Evolutionary conservation across 2,797 vertebrate species (phyloP), one percentile per base, ranked within the genome.

Genomic region (Melanotaenia nigrans): DNA sequence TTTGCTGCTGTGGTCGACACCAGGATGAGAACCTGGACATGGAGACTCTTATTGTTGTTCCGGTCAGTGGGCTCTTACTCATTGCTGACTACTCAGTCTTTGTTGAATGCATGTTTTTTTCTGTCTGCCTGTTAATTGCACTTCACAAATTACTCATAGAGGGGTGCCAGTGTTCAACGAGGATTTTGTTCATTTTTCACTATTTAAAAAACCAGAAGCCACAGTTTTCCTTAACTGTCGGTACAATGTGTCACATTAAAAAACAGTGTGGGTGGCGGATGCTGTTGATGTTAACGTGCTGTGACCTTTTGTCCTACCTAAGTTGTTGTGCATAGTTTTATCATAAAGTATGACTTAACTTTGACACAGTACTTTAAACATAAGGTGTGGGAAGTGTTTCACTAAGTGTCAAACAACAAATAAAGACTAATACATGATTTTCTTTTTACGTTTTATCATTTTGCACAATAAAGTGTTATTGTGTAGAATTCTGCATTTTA

Each of bases 1-100:
- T 73, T 42, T 68, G 82, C 11, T 71, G 25, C 62, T 81, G 68
- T 77, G 55, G 65, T 38, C 49, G 5, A 18, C 56, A 61, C 11
- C 78, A 68, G 58, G 73, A 73, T 22, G 47, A 87, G 6, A 78
- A 70, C 63, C 64, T 87, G 84, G 83, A 91, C 49, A 68, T 61
- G 57, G 86, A 93, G 74, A 77, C 84, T 70, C 68, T 94, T 2
- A 75, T 89, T 73, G 83, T 92, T 2, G 7, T 90, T 33, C 92
- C 87, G 90, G 92, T 94, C 84, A 88, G 92, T 93, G 62, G 53
- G 56, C 60, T 71, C 33, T 62, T 54, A 22, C 49, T 33, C 53
- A 3, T 65, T 30, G 1, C 5, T 40, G 35, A 56, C 25, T 64
- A n/a, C 16, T 75, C 14, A 14, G 47, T 30, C 6, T 30, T 11